Conservation (phyloP, 2,113 vertebrate genomes). For the Eptatretus burgeri region DNA sequence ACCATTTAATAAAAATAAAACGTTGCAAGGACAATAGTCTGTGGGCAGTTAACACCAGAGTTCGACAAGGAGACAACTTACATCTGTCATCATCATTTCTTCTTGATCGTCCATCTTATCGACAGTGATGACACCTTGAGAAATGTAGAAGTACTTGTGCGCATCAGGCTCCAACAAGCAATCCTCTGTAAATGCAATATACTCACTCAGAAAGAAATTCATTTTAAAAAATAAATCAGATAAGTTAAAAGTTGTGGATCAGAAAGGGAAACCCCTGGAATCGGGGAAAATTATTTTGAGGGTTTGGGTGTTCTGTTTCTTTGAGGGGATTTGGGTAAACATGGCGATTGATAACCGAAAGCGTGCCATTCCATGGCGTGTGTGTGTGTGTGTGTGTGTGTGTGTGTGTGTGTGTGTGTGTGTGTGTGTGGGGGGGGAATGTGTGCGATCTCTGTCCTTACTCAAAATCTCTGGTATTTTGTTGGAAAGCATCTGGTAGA, state of each 20-base stretch:
- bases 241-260: background rate
- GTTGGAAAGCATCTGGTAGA: constrained; percentile 2
- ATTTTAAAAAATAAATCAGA: background rate
- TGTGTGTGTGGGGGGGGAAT: background rate
- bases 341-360: background rate
- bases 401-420: background rate
- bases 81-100: constrained; percentile 12
- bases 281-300: background rate
- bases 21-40: too few relatives aligned
- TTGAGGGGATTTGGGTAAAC: background rate
- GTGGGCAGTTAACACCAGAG: too few relatives aligned
- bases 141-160: constrained; percentile 11
- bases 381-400: background rate
- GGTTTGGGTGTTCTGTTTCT: background rate
- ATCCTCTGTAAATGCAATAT: background rate
- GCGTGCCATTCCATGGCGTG: background rate
- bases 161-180: constrained; percentile 13
- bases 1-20: too few relatives aligned
- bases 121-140: constrained; percentile 12
- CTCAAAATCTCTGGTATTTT: constrained; percentile 2
- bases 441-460: background rate
- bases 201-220: background rate
- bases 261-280: background rate
- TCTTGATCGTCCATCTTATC: constrained; percentile 12
- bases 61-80: constrained; percentile 7